phyloP scores from a whole-genome alignment of 2,888 invertebrate species.

The Thumatha senex region DNA sequence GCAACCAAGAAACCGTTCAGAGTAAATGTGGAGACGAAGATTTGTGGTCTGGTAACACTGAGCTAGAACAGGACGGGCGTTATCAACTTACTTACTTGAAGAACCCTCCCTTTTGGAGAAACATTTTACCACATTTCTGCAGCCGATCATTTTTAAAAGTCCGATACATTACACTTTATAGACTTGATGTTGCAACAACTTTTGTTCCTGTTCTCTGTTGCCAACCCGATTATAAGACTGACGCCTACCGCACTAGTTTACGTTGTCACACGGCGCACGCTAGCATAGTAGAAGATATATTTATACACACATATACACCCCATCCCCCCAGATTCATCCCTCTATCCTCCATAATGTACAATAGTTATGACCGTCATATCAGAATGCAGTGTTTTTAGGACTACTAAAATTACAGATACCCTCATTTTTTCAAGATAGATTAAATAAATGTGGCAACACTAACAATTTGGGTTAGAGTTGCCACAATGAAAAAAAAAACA shows the following conservation, averaged over 20 bases:
- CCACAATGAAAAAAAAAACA: conserved; percentile 35
- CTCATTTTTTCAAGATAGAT: not conserved
- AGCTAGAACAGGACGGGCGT: not conserved
- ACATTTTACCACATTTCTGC: no score
- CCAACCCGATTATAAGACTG: conserved; percentile 66
- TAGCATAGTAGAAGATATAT: conserved; percentile 73
- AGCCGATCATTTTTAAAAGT: not conserved
- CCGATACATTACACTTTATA: not conserved
- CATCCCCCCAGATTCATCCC: conserved; percentile 47
- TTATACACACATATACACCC: conserved; percentile 65
- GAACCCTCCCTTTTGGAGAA: not conserved
- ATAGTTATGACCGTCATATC: conserved; percentile 57
- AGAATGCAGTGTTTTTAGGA: conserved; percentile 57
- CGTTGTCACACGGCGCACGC: conserved; percentile 56
- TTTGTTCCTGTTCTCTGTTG: conserved; percentile 12
- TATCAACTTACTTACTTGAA: not conserved
- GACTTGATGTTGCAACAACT: no score
- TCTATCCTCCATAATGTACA: conserved; percentile 76
- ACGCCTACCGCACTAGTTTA: conserved; percentile 49
- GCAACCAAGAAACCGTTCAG: conserved; percentile 70
- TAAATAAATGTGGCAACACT: not conserved
- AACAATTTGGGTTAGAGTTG: conserved; percentile 1
- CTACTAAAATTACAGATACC: no score
- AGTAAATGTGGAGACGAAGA: conserved; percentile 41
- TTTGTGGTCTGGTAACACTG: conserved; percentile 9